A percentile compares a stretch with the other conserved stretches of the same genome.
Evolutionary conservation across 2,888 invertebrate species (phyloP).

Genomic region (Gandaritis pyraliata): DNA sequence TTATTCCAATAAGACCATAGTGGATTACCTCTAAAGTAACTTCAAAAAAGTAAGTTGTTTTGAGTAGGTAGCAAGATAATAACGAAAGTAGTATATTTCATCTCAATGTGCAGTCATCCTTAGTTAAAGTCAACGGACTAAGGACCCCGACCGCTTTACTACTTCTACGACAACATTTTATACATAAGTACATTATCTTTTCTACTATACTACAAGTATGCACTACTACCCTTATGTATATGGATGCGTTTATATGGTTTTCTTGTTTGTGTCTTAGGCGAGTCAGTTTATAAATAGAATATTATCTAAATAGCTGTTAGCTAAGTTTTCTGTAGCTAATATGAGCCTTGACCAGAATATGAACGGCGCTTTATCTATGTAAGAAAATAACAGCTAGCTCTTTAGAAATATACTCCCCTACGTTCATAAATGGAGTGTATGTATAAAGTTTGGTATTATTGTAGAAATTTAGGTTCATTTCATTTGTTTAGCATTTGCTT

Average conservation of each 20-base stretch:
- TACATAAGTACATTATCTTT: slow-evolving; percentile 20
- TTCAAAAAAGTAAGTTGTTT: no score
- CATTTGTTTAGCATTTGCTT: no score
- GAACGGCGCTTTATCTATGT: not conserved
- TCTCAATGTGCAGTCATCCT: slow-evolving; percentile 7
- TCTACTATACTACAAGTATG: not conserved
- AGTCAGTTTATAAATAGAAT: slow-evolving; percentile 17
- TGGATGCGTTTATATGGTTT: slow-evolving; percentile 30
- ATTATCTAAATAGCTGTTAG: slow-evolving; percentile 1
- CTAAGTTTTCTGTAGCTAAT: not conserved
- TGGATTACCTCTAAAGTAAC: no score
- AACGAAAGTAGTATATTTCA: no score
- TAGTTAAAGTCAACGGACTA: slow-evolving; percentile 53
- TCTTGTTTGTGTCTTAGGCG: slow-evolving; percentile 10
- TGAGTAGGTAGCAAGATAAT: no score
- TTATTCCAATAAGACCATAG: no score
- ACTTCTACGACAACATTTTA: slow-evolving; percentile 21
- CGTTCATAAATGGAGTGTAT: no score
- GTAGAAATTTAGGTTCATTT: no score
- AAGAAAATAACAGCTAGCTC: no score
- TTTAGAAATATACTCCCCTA: no score
- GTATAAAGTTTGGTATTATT: no score
- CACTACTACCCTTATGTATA: slow-evolving; percentile 38
- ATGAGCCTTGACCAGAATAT: not conserved
- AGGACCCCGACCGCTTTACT: slow-evolving; percentile 50